These are phyloP conservation scores for Onthophagus sagittarius DNA, from an alignment of 2,888 invertebrate species.

Conservation along the genomic window DNA sequence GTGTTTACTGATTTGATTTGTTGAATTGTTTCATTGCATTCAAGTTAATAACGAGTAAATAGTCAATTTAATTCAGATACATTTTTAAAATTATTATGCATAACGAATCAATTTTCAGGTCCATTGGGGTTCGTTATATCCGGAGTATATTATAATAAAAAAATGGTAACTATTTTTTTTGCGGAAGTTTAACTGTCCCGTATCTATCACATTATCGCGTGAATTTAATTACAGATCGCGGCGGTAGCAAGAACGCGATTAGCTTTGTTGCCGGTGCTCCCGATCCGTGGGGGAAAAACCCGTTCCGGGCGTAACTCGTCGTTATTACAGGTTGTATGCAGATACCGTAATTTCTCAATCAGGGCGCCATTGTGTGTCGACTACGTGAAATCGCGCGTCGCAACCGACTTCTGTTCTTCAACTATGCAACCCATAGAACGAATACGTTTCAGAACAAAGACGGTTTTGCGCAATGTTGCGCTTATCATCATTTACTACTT, in stretches of 20 bases:
- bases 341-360: neutral
- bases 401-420: neutral
- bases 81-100: no score
- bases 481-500: neutral
- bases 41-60: no score
- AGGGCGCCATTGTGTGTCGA: neutral
- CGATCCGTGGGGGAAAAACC: neutral
- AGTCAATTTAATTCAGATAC: no score
- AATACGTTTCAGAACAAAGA: neutral
- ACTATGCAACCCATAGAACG: neutral
- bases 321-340: neutral
- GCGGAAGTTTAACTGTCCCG: neutral
- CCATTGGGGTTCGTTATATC: no score
- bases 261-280: neutral
- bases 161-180: no score
- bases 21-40: no score
- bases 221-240: neutral
- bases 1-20: no score
- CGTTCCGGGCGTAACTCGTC: neutral
- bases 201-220: neutral
- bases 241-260: neutral
- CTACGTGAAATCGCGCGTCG: neutral
- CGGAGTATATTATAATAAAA: no score
- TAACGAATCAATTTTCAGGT: no score
- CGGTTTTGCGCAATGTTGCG: neutral